Evolutionary conservation across 2,113 vertebrate genomes (phyloP), one percentile per base, ranked within the genome.

Genomic region (Corythornis vintsioides): DNA sequence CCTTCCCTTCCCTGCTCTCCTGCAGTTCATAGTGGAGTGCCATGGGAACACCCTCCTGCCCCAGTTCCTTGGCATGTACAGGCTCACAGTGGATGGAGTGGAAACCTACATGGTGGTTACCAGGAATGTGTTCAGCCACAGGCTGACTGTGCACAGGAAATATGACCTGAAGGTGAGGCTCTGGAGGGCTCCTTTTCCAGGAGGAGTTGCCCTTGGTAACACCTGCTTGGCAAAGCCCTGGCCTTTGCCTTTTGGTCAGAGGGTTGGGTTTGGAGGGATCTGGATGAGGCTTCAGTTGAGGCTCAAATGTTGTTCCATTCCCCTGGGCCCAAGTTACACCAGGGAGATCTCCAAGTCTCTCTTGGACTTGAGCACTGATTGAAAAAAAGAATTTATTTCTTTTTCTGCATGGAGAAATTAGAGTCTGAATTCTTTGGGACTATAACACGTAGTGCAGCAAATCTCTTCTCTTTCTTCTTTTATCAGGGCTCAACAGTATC

Each of bases 21-120:
- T 72, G 82, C 96, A 99, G 99, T 99, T 99, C 96, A 99, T 99
- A 42, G 99, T 99, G 97, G 99, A 99, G 96, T 99, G 99, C 88
- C 99, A 99, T 11, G 99, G 99, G 75, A 99, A 98, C 97, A 99
- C 99, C 13, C 98, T 99, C 48, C 97, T 99, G 92, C 99, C 99
- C 7, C 99, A 99, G 98, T 99, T 99, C 97, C 98, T 99, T 83
- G 99, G 99, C 90, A 99, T 99, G 99, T 99, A 99, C 97, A 96
- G 99, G 65, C 98, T 99, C 79, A 99, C 99, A 0, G 99, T 99
- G 97, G 99, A 99, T 0, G 99, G 99, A 0, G 98, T 99, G 92
- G 99, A 99, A 90, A 99, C 99, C 31, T 99, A 99, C 97, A 99
- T 99, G 99, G 98, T 99, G 79, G 99, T 99, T 59, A 99, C 98